A percentile compares a stretch with the other conserved stretches of the same genome.
Evolutionary conservation across 2,888 invertebrate species (phyloP).

Genomic region (Sarcophaga caerulescens): DNA sequence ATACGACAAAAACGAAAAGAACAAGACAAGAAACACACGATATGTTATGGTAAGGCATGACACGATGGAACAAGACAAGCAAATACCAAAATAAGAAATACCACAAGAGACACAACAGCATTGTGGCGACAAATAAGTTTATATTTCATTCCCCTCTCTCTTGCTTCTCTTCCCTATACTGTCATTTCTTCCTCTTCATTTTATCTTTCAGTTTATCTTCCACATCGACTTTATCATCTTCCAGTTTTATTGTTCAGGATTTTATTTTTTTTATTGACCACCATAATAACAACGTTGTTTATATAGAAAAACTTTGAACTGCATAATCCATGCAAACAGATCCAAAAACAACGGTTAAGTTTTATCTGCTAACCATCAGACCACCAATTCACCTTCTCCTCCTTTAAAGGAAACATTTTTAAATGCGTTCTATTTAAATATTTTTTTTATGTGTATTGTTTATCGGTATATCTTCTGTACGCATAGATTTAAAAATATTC

Average conservation of each 20-base stretch:
- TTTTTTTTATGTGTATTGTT: too few species aligned
- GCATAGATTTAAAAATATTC: too few species aligned
- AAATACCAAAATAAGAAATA: conserved; percentile 21
- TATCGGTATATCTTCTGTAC: too few species aligned
- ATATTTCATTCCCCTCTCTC: conserved; percentile 2
- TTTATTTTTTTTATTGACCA: conserved; percentile 60
- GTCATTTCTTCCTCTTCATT: not conserved
- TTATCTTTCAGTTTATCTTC: not conserved
- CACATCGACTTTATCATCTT: not conserved
- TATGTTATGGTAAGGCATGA: not conserved
- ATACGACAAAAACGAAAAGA: conserved; percentile 28
- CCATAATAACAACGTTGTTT: conserved; percentile 34
- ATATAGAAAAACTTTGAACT: conserved; percentile 38
- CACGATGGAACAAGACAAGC: conserved; percentile 10
- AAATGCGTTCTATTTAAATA: too few species aligned
- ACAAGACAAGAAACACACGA: conserved; percentile 20
- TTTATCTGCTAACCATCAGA: too few species aligned
- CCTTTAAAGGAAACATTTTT: too few species aligned
- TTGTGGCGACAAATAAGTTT: conserved; percentile 64
- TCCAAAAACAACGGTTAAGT: not conserved
- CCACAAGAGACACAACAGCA: conserved; percentile 55
- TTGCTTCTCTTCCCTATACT: not conserved
- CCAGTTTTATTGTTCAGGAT: conserved; percentile 5
- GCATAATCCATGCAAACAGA: conserved; percentile 35
- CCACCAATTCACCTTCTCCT: too few species aligned